Base-by-base conservation (phyloP, 2,113 vertebrate species). In the Spheniscus mendiculus region DNA sequence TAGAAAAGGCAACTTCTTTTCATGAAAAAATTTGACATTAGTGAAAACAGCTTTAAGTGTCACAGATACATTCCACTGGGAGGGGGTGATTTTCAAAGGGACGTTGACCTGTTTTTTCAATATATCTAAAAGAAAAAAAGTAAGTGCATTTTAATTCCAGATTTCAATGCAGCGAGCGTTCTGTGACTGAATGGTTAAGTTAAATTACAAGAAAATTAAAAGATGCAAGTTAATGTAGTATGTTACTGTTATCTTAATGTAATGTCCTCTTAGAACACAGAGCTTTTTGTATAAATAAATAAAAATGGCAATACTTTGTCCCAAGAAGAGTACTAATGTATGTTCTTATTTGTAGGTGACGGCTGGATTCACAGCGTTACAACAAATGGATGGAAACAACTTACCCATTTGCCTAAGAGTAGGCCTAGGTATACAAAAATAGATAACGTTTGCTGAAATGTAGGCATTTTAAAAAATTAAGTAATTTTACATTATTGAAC, bases 301-400 rank as follows among this genome's bases (percentile, higher is more conserved):
- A 40, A 52, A 61, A 61, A 61, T 17, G 25, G 29, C n/a, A 2
- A 18, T 56, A n/a, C 10, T 76, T 40, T 17, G 4, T 78, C 63
- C 26, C 6, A 45, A 52, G 16, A 30, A 70, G 7, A 20, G 6
- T 36, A 9, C 47, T 93, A n/a, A 92, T 47, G 8, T 26, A 0
- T 63, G 32, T 83, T 87, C 44, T 95, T 42, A 1, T 50, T 92
- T 95, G 38, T 18, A 99, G 99, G 98, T 98, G 99, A 99, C 78
- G 99, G 98, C 12, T 99, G 99, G 99, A 96, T 99, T 97, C 98
- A 99, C 96, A 98, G 98, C 94, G 70, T 98, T 47, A 92, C 98
- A 81, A 98, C 98, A 66, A 99, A 99, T 53, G 98, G 98, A 95
- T 99, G 99, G 99, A 98, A 97, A 87, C 99, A 99, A 77, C 95